phyloP scores from a whole-genome alignment of 2,888 invertebrate species.

The Pachymerium ferrugineum region DNA sequence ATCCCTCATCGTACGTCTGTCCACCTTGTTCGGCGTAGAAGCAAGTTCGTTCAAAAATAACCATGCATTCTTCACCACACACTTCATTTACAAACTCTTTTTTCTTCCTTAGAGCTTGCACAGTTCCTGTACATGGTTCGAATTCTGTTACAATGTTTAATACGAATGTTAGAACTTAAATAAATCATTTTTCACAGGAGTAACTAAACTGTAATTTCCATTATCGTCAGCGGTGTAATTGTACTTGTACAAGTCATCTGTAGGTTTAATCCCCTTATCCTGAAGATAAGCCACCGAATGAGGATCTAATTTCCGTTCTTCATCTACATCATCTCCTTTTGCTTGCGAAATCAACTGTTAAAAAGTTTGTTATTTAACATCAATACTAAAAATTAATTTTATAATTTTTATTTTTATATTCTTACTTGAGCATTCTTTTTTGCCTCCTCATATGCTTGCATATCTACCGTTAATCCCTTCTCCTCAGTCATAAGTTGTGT shows the following conservation, averaged over 20 bases:
- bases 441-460: slow-evolving; percentile 82
- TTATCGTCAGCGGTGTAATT: slow-evolving; percentile 66
- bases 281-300: slow-evolving; percentile 90
- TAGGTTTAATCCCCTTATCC: slow-evolving; percentile 65
- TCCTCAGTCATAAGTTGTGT: slow-evolving; percentile 98
- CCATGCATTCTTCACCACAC: slow-evolving; percentile 75
- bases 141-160: slow-evolving; percentile 55
- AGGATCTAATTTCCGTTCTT: slow-evolving; percentile 83
- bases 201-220: slow-evolving; percentile 62
- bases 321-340: slow-evolving; percentile 70
- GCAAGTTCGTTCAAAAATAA: slow-evolving; percentile 82
- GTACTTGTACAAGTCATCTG: slow-evolving; percentile 90
- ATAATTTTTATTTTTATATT: neutral
- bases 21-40: slow-evolving; percentile 99
- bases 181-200: too few species aligned
- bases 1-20: slow-evolving; percentile 95
- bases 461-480: slow-evolving; percentile 78
- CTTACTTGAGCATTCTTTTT: slow-evolving; percentile 76
- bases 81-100: slow-evolving; percentile 82
- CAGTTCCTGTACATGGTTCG: slow-evolving; percentile 63
- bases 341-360: slow-evolving; percentile 73
- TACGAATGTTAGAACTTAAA: slow-evolving; percentile 18
- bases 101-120: slow-evolving; percentile 72
- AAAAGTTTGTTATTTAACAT: neutral
- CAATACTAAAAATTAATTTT: slow-evolving; percentile 23